These are phyloP conservation scores for Pseudopipra pipra DNA, from an alignment of 2,113 vertebrate genomes.

Conservation along the genomic window DNA sequence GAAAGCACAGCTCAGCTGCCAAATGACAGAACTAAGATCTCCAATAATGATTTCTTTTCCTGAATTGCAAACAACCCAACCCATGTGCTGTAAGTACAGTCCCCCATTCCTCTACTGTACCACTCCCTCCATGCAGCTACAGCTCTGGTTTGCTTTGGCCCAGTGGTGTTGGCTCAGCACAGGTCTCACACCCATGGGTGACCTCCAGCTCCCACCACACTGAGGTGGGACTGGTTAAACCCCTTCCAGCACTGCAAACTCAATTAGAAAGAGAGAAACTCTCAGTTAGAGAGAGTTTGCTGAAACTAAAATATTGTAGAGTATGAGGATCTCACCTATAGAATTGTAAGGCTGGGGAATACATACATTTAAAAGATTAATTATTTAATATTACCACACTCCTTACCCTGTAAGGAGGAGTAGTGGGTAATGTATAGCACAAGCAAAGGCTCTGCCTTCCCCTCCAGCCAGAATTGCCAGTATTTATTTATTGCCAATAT, in stretches of 20 bases:
- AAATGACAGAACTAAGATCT: rapidly evolving
- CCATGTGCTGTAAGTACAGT: rapidly evolving
- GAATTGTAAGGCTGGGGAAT: not conserved
- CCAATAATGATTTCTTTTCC: rapidly evolving
- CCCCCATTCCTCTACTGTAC: rapidly evolving
- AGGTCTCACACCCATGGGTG: rapidly evolving
- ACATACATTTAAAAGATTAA: not conserved
- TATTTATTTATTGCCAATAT: not conserved
- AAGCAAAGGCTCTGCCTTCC: not conserved
- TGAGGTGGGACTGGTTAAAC: rapidly evolving
- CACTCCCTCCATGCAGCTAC: not conserved
- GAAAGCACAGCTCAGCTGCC: not conserved
- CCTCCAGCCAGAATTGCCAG: not conserved
- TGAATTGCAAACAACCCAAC: rapidly evolving
- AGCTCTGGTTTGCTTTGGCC: not conserved
- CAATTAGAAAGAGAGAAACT: rapidly evolving
- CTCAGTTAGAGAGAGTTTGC: not conserved
- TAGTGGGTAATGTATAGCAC: not conserved
- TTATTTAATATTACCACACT: not conserved
- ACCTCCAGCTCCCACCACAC: not conserved
- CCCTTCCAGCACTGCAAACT: not conserved
- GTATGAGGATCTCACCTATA: not conserved
- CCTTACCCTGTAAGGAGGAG: rapidly evolving
- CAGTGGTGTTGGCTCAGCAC: not conserved
- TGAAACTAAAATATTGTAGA: not conserved